Conservation (phyloP, 2,113 vertebrate species). For the Psilopogon haemacephalus region DNA sequence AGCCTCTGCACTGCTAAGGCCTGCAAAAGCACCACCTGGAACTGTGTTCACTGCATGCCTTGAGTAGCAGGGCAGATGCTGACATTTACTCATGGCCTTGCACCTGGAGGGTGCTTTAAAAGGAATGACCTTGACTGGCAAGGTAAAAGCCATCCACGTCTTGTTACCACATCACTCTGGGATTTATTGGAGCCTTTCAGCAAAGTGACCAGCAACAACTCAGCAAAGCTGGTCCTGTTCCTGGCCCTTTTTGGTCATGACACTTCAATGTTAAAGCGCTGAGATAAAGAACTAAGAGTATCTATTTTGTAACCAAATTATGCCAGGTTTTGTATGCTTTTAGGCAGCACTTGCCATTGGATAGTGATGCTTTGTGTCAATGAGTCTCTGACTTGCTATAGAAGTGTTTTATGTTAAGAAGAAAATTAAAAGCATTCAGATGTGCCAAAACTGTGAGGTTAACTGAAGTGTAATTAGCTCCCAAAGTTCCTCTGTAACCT, state of each 20-base stretch:
- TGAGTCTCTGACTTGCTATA: constrained; percentile 45
- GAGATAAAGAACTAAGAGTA: constrained; percentile 7
- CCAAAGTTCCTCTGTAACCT: constrained; percentile 54
- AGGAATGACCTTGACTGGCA: background rate
- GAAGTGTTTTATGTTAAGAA: constrained; percentile 45
- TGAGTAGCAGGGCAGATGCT: background rate
- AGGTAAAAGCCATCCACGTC: background rate
- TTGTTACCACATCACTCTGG: background rate
- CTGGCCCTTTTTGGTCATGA: background rate
- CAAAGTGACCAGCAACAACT: background rate
- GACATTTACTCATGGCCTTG: background rate
- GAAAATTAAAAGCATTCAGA: constrained; percentile 43
- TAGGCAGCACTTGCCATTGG: constrained; percentile 45
- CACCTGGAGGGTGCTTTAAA: background rate
- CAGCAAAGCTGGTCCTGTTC: background rate
- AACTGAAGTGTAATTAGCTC: constrained; percentile 50
- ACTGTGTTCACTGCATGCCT: too few relatives aligned
- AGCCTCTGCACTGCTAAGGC: background rate
- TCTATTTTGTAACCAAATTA: constrained; percentile 63
- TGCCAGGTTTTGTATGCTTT: constrained; percentile 55
- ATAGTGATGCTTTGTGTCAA: constrained; percentile 51
- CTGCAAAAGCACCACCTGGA: too few relatives aligned
- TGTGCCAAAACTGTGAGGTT: constrained; percentile 68
- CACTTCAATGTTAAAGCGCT: background rate
- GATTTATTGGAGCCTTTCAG: background rate